Percentiles rank a stretch among this genome's conserved stretches.
phyloP scores from a whole-genome alignment of 1,140 invertebrate species.

The Octopus sinensis region DNA sequence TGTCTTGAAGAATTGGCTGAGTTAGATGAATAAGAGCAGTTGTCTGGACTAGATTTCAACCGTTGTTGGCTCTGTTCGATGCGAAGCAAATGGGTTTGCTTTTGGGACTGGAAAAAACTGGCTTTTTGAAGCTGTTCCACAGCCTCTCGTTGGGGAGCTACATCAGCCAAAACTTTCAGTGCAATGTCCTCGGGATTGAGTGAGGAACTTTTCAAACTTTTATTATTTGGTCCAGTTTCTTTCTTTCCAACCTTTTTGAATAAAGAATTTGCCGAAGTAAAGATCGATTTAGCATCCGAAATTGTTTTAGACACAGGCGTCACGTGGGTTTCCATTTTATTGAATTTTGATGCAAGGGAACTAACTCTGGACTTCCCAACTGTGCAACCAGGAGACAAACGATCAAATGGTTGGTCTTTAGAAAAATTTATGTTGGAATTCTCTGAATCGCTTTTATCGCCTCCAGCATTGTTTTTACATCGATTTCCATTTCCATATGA shows the following conservation, averaged over 20 bases:
- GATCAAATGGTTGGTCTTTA: slow-evolving; percentile 8
- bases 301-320: neutral
- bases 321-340: neutral
- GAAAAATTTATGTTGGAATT: slow-evolving; percentile 17
- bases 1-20: neutral
- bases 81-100: slow-evolving; percentile 24
- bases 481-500: no score
- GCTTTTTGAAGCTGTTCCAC: slow-evolving; percentile 44
- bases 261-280: neutral
- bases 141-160: slow-evolving; percentile 35
- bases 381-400: neutral
- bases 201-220: neutral
- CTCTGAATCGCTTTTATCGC: slow-evolving; percentile 21
- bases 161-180: slow-evolving; percentile 45
- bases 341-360: slow-evolving; percentile 5
- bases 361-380: neutral
- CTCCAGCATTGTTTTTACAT: no score
- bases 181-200: slow-evolving; percentile 41
- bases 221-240: neutral
- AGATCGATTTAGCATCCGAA: neutral
- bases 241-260: neutral
- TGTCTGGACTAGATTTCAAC: neutral
- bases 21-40: neutral
- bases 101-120: slow-evolving; percentile 34
- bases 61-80: slow-evolving; percentile 18